These are phyloP conservation scores for Cremastobaeus sp. DNA, from an alignment of 2,888 invertebrate species.

Conservation along the genomic window DNA sequence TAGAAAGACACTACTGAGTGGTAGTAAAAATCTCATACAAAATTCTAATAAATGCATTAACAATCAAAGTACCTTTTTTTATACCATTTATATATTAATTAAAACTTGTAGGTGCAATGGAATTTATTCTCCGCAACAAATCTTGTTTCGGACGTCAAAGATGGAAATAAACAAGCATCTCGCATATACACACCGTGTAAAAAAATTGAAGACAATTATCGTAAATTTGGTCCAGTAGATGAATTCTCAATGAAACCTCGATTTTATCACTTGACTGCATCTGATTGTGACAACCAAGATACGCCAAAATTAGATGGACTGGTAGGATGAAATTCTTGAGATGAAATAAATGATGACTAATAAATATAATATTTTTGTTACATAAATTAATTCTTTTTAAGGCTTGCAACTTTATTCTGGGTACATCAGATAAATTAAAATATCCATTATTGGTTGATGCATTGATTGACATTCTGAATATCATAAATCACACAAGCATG, in stretches of 20 bases:
- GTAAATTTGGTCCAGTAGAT: constrained; percentile 82
- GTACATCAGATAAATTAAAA: constrained; percentile 93
- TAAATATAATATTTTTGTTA: neutral
- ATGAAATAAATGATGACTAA: neutral
- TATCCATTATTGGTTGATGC: constrained; percentile 93
- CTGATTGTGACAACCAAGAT: constrained; percentile 87
- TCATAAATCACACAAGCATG: constrained; percentile 84
- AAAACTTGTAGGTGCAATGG: constrained; percentile 83
- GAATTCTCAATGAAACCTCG: constrained; percentile 89
- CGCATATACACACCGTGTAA: constrained; percentile 85
- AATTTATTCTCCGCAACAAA: constrained; percentile 86
- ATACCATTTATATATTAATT: constrained; percentile 11
- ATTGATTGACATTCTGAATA: constrained; percentile 88
- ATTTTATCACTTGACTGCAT: constrained; percentile 92
- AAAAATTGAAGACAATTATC: constrained; percentile 87
- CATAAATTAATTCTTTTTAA: constrained; percentile 12
- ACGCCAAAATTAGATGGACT: constrained; percentile 94
- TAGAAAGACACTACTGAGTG: constrained; percentile 74
- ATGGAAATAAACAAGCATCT: constrained; percentile 78
- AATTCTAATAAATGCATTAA: no score
- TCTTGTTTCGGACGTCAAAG: constrained; percentile 81
- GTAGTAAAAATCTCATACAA: constrained; percentile 77
- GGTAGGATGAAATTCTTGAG: constrained; percentile 10
- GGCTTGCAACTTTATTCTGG: constrained; percentile 96
- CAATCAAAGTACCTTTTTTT: no score